These are phyloP conservation scores for Dicycla oo DNA, from an alignment of 2,888 invertebrate genomes.

Conservation along the genomic window DNA sequence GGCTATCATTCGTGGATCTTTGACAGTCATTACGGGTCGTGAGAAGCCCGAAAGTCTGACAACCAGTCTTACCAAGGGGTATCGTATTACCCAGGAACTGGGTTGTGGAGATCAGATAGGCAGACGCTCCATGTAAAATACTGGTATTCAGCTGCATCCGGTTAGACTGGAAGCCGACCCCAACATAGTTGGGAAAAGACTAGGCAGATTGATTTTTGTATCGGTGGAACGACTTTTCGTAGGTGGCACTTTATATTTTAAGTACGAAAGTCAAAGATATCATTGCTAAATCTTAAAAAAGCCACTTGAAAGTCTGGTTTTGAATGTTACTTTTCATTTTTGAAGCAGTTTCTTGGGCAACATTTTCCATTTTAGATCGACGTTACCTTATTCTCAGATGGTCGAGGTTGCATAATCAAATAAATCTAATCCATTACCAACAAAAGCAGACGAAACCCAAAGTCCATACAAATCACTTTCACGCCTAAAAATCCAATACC, in stretches of 20 bases:
- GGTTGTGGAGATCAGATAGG: too few relatives aligned
- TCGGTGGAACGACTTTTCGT: background rate
- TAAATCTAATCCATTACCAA: conserved; percentile 33
- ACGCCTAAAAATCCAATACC: conserved; percentile 49
- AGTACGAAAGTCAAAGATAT: background rate
- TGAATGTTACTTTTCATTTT: background rate
- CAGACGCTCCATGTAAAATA: too few relatives aligned
- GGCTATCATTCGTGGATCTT: too few relatives aligned
- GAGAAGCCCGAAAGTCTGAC: too few relatives aligned
- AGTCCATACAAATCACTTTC: conserved; percentile 39
- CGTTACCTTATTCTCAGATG: background rate
- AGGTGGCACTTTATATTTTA: background rate
- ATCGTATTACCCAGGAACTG: too few relatives aligned
- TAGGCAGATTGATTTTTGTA: too few relatives aligned
- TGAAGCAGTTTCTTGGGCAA: background rate
- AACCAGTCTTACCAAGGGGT: too few relatives aligned
- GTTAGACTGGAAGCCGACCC: too few relatives aligned
- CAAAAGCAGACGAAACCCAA: background rate
- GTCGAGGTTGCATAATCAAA: conserved; percentile 4
- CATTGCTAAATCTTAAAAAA: background rate
- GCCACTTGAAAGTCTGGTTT: background rate
- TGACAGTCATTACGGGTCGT: too few relatives aligned
- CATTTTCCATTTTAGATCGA: background rate
- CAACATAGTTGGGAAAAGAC: too few relatives aligned
- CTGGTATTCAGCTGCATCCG: too few relatives aligned